phyloP scores from a whole-genome alignment of 2,888 invertebrate species.

The Pseudococcus viburni region DNA sequence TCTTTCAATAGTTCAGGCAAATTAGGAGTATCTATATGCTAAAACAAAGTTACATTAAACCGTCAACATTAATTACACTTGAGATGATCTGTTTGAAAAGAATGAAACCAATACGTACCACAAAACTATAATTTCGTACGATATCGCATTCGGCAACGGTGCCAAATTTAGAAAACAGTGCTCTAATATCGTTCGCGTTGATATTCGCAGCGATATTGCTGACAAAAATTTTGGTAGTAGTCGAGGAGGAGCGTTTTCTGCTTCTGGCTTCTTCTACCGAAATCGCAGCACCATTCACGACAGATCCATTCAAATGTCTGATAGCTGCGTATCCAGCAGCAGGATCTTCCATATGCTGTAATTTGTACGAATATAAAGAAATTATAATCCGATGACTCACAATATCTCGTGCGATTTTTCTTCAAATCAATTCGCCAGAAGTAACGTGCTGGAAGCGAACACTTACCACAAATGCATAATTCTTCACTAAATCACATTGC shows the following conservation, averaged over 20 bases:
- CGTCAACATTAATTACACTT: not conserved
- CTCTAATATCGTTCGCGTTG: conserved; percentile 91
- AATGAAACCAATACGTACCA: conserved; percentile 72
- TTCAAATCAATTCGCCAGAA: not conserved
- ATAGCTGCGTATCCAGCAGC: conserved; percentile 93
- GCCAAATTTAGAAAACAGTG: conserved; percentile 95
- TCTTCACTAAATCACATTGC: conserved; percentile 98
- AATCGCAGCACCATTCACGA: conserved; percentile 89
- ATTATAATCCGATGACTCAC: not conserved
- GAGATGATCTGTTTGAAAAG: not conserved
- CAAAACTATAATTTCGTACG: conserved; percentile 97
- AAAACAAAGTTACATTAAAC: conserved; percentile 67
- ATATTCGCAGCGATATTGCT: conserved; percentile 96
- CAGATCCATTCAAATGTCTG: conserved; percentile 88
- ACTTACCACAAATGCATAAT: conserved; percentile 94
- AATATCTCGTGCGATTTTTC: too few species aligned
- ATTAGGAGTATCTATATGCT: conserved; percentile 91
- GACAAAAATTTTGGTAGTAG: conserved; percentile 92
- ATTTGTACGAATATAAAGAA: conserved; percentile 4
- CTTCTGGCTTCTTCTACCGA: conserved; percentile 94
- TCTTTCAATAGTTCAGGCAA: conserved; percentile 93
- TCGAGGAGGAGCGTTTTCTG: conserved; percentile 89
- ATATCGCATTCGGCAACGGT: conserved; percentile 97
- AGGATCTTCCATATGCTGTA: conserved; percentile 92
- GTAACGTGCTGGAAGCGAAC: not conserved